Evolutionary conservation across 2,888 invertebrate genomes (phyloP), one percentile per base, ranked within the genome.

Genomic region (Capitulum mitella): DNA sequence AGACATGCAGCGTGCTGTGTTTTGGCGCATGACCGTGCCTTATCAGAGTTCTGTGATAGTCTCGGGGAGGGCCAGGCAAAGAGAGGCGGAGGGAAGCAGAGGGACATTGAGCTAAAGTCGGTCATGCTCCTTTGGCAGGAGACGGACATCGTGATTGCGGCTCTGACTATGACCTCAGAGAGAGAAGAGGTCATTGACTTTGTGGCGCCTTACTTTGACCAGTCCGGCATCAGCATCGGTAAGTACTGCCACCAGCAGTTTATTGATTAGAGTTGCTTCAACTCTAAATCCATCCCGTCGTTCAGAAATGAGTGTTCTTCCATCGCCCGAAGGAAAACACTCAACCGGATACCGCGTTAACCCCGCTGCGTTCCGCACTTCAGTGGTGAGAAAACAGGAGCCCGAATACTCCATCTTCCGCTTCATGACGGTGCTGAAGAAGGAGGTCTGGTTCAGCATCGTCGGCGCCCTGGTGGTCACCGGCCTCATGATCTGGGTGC

Each of bases 191-290:
- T 94, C 0, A 91, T 96, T 0, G 96, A 96, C 85, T 96, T 93
- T 83, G 92, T 95, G 5, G 92, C 94, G 0, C 96, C 96, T 0
- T 95, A 95, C 86, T 96, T 92, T 83, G 95, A 95, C 83, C 93
- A 94, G 85, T 92, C 94, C 0, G 96, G 95, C n/a, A 92, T 96
- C 81, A 90, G 93, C 10, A 95, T 96, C 82, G 92, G 93, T 93
- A 87, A 86, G 84, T 19, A 77, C 8, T 12, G n/a, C 12, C 29
- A 40, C 48, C 0, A 43, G 22, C n/a, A 77, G 1, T 8, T 8
- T 43, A 43, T 5, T 43, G 37, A 22, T 46, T 1, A 37, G 32
- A n/a, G n/a, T n/a, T n/a, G n/a, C n/a, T n/a, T n/a, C n/a, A n/a
- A n/a, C n/a, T n/a, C n/a, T n/a, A n/a, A n/a, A n/a, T n/a, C n/a